Evolutionary conservation across 2,797 vertebrate species (phyloP).

Genomic region (Gallirallus australis): DNA sequence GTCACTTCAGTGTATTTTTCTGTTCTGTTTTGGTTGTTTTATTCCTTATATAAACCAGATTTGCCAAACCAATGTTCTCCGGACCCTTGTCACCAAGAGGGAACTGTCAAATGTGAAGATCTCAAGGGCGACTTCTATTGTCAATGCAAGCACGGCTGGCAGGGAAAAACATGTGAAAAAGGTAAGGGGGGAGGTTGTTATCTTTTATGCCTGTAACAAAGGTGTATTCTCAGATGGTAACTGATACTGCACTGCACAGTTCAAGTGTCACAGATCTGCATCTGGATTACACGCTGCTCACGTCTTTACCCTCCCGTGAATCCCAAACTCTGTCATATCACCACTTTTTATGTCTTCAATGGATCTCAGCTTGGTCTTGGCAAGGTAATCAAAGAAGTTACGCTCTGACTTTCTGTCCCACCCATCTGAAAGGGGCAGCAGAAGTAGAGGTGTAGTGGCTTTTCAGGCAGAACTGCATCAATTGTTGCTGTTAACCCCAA

Average conservation of each 20-base stretch:
- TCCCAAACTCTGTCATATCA: background rate
- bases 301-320: background rate
- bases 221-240: background rate
- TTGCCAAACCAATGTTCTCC: constrained; percentile 96
- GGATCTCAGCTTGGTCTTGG: background rate
- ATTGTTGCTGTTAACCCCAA: background rate
- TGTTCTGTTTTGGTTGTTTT: background rate
- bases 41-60: constrained; percentile 78
- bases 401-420: background rate
- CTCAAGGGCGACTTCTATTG: constrained; percentile 91
- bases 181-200: constrained; percentile 77
- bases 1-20: background rate
- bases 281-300: accelerated
- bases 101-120: constrained; percentile 89
- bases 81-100: constrained; percentile 85
- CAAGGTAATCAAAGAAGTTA: background rate
- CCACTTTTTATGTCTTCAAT: background rate
- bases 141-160: constrained; percentile 91
- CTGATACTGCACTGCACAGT: background rate
- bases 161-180: constrained; percentile 85
- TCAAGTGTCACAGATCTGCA: background rate
- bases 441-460: background rate
- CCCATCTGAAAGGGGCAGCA: background rate
- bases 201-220: background rate
- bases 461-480: background rate